Base-by-base conservation (phyloP, 2,888 invertebrate genomes). In the Thymelicus lineola region DNA sequence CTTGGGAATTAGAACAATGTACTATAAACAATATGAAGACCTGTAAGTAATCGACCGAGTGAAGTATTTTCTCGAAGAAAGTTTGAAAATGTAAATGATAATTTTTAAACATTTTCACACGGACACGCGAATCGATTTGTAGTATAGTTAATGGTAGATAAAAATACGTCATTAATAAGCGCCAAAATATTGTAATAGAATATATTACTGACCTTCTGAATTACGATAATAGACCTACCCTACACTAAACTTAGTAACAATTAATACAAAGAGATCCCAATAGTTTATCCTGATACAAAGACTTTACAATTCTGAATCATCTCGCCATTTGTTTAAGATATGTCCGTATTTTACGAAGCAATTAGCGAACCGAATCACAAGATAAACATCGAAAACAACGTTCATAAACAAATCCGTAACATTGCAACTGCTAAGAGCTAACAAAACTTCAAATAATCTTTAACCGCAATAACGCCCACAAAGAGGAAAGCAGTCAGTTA, bases 401-500 rank as follows among this genome's bases (percentile, higher is more conserved):
- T 14, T 42, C 48, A 61, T 17, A 55, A 57, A 69, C 58, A 58
- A 62, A 57, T 7, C 10, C 15, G 17, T 53, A 42, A 46, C 35
- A 15, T 57, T 67, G 48, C 45, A 42, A 57, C n/a, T 62, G 12
- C 38, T 28, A 58, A 36, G 10, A 57, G n/a, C 46, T 53, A 28
- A 55, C 48, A 69, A 57, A 66, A 58, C 50, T 48, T 62, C 9
- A 68, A 67, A 63, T 63, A 63, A 62, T 45, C 2, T 36, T 20
- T 17, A 63, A 68, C 45, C 20, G 28, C 53, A 60, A 66, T 28
- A 48, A 67, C 36, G 58, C 48, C 36, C n/a, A 66, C 48, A 46
- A 57, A 65, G 57, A 55, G 10, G 6, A 46, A 10, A 45, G 35
- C 50, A 12, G 66, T 72, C 70, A 69, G 73, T 66, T 71, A 67